Evolutionary conservation across 2,797 vertebrate species (phyloP).

Genomic region (Bradypodion pumilum): DNA sequence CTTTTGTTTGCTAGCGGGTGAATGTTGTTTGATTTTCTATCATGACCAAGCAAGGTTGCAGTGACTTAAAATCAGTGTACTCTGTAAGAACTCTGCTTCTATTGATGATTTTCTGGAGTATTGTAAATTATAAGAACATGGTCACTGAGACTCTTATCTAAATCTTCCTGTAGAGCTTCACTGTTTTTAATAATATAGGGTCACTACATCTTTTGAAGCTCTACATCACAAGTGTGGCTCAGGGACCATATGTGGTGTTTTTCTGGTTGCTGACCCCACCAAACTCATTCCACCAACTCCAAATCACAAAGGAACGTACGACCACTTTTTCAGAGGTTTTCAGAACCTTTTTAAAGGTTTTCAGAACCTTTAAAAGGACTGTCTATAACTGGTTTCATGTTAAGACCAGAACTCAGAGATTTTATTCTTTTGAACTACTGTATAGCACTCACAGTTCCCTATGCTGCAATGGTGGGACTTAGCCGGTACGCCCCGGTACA

Average conservation of each 20-base stretch:
- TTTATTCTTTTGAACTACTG: too few species aligned
- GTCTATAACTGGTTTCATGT: not conserved
- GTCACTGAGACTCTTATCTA: not conserved
- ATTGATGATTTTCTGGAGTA: not conserved
- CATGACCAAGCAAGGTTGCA: conserved; percentile 46
- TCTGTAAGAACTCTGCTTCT: not conserved
- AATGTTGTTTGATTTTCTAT: conserved; percentile 38
- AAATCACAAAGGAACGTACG: too few species aligned
- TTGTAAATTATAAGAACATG: not conserved
- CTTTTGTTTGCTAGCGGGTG: conserved; percentile 33
- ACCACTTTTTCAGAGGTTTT: too few species aligned
- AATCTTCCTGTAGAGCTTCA: conserved; percentile 2
- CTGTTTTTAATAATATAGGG: not conserved
- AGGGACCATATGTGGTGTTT: too few species aligned
- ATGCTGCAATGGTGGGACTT: too few species aligned
- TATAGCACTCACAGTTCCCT: too few species aligned
- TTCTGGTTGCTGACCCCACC: too few species aligned
- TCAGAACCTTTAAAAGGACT: not conserved
- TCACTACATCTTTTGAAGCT: not conserved
- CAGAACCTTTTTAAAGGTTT: too few species aligned
- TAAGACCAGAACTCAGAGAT: not conserved
- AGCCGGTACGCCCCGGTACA: too few species aligned
- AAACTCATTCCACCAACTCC: too few species aligned
- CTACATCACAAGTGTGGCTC: not conserved
- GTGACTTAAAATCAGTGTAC: conserved; percentile 14